phyloP scores from a whole-genome alignment of 2,113 vertebrate genomes.

The Emberiza fucata region DNA sequence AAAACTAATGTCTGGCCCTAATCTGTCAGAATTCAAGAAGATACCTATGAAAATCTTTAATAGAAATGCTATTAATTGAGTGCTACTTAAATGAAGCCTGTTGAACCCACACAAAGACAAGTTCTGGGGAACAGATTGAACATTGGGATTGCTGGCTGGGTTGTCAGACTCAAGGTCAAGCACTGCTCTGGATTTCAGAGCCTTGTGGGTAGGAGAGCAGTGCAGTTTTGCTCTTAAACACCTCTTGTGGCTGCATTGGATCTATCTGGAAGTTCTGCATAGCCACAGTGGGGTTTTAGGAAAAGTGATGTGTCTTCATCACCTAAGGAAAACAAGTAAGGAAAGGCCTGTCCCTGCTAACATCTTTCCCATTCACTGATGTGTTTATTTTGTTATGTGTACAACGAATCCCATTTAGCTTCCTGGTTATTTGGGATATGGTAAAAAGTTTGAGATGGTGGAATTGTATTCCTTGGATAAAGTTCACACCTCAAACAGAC shows the following conservation, averaged over 20 bases:
- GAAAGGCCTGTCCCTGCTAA: background rate
- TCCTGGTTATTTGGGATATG: background rate
- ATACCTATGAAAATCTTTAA: background rate
- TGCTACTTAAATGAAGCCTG: background rate
- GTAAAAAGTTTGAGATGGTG: background rate
- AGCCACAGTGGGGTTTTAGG: background rate
- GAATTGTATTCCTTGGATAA: background rate
- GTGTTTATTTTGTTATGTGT: background rate
- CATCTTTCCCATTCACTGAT: background rate
- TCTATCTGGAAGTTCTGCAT: background rate
- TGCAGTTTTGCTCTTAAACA: background rate
- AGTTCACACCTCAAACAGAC: background rate
- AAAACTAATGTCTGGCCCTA: background rate
- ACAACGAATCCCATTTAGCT: background rate
- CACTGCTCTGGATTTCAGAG: background rate
- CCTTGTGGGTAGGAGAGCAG: background rate
- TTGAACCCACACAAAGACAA: background rate
- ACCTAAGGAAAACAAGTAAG: background rate
- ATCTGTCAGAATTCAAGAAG: background rate
- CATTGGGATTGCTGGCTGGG: background rate
- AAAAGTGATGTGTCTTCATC: background rate
- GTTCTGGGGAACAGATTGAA: background rate
- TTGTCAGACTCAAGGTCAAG: background rate
- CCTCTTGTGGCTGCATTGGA: background rate
- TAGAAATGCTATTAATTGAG: background rate